Percentiles rank a stretch among this genome's conserved stretches.
Evolutionary conservation across 2,797 vertebrate species (phyloP).

Genomic region (Sylvia borin): DNA sequence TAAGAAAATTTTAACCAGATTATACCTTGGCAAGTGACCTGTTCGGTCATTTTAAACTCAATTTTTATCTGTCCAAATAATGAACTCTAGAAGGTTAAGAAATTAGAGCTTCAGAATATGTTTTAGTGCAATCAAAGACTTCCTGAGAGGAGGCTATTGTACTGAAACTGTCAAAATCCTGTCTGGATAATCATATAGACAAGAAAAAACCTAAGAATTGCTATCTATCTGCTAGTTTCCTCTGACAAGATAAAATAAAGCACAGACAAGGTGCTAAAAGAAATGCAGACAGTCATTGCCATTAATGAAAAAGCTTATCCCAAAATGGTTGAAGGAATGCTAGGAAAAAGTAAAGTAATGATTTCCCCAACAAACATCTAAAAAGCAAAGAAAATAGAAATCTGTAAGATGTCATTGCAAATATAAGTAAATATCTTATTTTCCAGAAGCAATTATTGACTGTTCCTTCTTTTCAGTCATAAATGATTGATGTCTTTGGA

Average conservation of each 20-base stretch:
- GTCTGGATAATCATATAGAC: neutral
- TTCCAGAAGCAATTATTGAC: neutral
- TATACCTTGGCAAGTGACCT: neutral
- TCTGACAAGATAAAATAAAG: neutral
- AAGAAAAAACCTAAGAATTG: neutral
- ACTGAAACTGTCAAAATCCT: neutral
- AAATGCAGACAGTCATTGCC: neutral
- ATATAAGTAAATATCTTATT: neutral
- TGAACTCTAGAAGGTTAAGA: conserved; percentile 31
- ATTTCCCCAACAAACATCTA: neutral
- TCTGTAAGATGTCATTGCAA: neutral
- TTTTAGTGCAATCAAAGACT: conserved; percentile 2
- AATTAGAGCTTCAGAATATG: neutral
- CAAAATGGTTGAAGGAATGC: neutral
- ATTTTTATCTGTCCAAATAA: conserved; percentile 52
- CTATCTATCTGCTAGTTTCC: neutral
- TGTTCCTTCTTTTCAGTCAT: neutral
- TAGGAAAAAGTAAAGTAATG: neutral
- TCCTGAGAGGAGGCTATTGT: neutral
- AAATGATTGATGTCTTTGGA: neutral
- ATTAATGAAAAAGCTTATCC: neutral
- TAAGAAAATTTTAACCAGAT: conserved; percentile 26
- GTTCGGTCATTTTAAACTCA: conserved; percentile 19
- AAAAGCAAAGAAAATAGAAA: neutral
- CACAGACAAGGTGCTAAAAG: neutral